Percentiles rank a stretch among this genome's conserved stretches.
These are phyloP conservation scores for Origma solitaria DNA, from an alignment of 2,113 vertebrate genomes.

Conservation along the genomic window DNA sequence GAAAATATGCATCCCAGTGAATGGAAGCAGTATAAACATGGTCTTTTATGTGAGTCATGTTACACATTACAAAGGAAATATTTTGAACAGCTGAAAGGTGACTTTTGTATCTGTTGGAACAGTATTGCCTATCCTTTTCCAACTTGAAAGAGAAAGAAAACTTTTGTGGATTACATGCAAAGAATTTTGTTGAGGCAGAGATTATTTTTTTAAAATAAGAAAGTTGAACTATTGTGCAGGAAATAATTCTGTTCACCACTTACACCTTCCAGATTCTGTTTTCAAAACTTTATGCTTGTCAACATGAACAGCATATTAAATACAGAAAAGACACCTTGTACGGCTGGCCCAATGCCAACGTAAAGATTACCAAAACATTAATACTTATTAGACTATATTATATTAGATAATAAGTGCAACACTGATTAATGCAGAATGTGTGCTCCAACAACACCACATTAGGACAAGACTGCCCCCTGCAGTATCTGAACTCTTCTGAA, in stretches of 20 bases:
- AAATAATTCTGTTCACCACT: background rate
- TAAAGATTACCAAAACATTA: background rate
- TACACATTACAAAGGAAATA: background rate
- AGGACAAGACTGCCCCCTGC: background rate
- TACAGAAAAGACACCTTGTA: background rate
- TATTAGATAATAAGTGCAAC: background rate
- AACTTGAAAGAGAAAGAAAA: background rate
- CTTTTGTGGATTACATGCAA: background rate
- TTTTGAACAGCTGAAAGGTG: background rate
- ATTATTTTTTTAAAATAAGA: background rate
- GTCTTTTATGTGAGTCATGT: background rate
- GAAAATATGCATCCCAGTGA: background rate
- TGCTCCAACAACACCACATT: background rate
- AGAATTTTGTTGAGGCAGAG: background rate
- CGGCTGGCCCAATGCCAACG: background rate
- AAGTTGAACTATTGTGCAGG: background rate
- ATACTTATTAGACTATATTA: background rate
- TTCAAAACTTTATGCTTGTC: background rate
- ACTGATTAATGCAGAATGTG: background rate
- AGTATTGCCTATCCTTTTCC: background rate
- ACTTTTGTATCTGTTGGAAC: background rate
- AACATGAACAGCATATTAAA: background rate
- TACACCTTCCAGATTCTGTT: background rate
- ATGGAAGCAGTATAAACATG: background rate
- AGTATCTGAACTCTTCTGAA: background rate